Evolutionary conservation across 2,797 vertebrate genomes (phyloP).

Genomic region (Hapalemur alaotrensis): DNA sequence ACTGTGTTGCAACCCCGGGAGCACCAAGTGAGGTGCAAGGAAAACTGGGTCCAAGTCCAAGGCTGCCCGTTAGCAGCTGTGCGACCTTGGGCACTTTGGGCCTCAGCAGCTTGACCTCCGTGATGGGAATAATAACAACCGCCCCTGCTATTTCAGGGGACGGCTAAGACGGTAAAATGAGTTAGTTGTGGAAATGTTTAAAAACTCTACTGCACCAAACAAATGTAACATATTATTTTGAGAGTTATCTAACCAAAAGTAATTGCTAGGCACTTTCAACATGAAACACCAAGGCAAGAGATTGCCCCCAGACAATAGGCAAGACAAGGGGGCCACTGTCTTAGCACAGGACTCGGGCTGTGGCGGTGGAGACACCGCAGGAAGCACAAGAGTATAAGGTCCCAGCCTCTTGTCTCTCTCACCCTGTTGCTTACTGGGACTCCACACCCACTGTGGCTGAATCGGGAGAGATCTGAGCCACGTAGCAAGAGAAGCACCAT

Average conservation of each 20-base stretch:
- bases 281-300: neutral
- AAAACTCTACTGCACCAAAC: neutral
- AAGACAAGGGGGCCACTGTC: neutral
- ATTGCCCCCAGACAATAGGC: no score
- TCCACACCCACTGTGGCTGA: neutral
- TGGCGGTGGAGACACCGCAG: neutral
- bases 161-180: neutral
- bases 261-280: neutral
- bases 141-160: neutral
- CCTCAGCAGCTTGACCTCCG: neutral
- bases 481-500: neutral
- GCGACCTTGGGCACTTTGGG: neutral
- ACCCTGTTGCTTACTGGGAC: neutral
- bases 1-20: accelerated
- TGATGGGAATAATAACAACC: neutral
- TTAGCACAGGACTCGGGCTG: accelerated
- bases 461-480: neutral
- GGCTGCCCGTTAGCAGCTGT: neutral
- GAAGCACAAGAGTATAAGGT: neutral
- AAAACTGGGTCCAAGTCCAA: neutral
- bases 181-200: neutral
- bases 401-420: neutral
- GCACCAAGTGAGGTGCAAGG: neutral
- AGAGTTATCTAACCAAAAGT: neutral
- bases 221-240: neutral